Conservation (phyloP, 2,113 vertebrate species). For the Hippocampus zosterae region DNA sequence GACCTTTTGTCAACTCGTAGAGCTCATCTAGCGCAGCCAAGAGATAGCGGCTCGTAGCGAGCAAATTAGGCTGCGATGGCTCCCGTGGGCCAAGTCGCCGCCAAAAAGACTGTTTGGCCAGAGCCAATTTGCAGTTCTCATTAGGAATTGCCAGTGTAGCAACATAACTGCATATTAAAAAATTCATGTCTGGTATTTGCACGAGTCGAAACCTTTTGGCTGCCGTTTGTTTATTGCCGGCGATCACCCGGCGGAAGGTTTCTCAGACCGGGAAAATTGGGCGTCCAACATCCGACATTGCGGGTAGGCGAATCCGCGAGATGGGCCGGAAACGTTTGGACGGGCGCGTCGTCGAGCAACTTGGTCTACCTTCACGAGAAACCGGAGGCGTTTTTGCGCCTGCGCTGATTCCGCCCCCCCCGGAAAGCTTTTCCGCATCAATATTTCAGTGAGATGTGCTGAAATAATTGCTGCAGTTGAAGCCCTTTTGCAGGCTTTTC, state of each 20-base stretch:
- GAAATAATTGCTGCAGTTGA: slow-evolving; percentile 55
- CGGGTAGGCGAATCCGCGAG: slow-evolving; percentile 47
- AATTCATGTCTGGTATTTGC: slow-evolving; percentile 75
- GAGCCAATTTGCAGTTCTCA: slow-evolving; percentile 70
- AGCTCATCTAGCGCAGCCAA: slow-evolving; percentile 26
- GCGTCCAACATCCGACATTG: slow-evolving; percentile 55
- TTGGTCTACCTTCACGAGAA: slow-evolving; percentile 12
- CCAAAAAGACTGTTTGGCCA: slow-evolving; percentile 53
- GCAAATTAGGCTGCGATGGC: slow-evolving; percentile 68
- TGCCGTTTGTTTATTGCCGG: slow-evolving; percentile 63
- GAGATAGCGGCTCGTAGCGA: slow-evolving; percentile 55
- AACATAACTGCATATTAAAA: slow-evolving; percentile 72
- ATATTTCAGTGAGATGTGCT: slow-evolving; percentile 28
- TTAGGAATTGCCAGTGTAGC: slow-evolving; percentile 66
- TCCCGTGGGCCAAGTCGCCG: slow-evolving; percentile 67
- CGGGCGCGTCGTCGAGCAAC: background rate
- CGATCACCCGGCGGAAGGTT: slow-evolving; percentile 57
- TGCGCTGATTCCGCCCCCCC: slow-evolving; percentile 13
- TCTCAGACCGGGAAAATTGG: slow-evolving; percentile 59
- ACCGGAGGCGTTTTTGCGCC: slow-evolving; percentile 9
- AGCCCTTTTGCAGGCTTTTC: slow-evolving; percentile 28
- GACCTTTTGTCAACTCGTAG: slow-evolving; percentile 20
- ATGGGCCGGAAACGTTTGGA: slow-evolving; percentile 3
- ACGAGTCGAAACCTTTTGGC: slow-evolving; percentile 65
- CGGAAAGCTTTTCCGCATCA: slow-evolving; percentile 23